A percentile compares a stretch with the other conserved stretches of the same genome.
These are phyloP conservation scores for Carterocephalus palaemon DNA, from an alignment of 2,888 invertebrate genomes.

Conservation along the genomic window DNA sequence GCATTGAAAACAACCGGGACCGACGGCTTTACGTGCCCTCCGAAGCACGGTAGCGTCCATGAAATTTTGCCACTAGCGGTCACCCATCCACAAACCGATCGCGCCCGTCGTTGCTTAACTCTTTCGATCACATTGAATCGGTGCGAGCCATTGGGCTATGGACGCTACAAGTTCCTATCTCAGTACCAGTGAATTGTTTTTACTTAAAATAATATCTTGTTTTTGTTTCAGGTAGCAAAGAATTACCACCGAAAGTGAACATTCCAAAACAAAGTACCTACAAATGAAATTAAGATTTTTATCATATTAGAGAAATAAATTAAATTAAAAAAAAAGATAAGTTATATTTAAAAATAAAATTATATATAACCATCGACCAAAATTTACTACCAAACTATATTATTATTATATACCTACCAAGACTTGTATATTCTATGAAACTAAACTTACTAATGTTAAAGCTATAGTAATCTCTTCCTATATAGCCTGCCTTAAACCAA, in stretches of 20 bases:
- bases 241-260: conserved; percentile 34
- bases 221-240: conserved; percentile 35
- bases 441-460: no score
- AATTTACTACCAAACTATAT: conserved; percentile 51
- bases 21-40: no score
- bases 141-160: no score
- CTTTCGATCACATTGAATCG: no score
- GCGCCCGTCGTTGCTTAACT: no score
- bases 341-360: conserved; percentile 1
- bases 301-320: not conserved
- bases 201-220: conserved; percentile 1
- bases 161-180: no score
- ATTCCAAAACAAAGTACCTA: conserved; percentile 33
- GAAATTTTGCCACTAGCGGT: no score
- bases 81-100: no score
- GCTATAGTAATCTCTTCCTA: conserved; percentile 21
- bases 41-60: no score
- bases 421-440: conserved; percentile 5
- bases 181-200: not conserved
- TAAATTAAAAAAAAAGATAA: conserved; percentile 11
- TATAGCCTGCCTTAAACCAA: conserved; percentile 55
- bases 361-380: conserved; percentile 43
- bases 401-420: not conserved
- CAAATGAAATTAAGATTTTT: conserved; percentile 26
- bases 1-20: no score